Evolutionary conservation across 2,888 invertebrate species (phyloP).

Genomic region (Sthenelais limicola): DNA sequence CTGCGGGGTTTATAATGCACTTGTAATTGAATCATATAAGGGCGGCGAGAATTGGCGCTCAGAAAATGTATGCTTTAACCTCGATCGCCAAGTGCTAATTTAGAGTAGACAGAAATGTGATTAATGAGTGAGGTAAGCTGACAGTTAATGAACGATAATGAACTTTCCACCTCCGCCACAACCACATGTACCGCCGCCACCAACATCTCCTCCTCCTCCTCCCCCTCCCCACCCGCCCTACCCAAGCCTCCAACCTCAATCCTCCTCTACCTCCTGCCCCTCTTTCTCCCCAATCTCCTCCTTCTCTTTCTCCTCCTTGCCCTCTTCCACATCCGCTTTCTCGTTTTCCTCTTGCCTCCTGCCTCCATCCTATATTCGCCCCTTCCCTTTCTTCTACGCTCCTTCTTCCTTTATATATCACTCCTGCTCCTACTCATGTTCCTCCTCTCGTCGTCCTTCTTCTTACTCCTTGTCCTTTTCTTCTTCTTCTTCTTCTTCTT

Average conservation of each 20-base stretch:
- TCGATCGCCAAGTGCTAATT: conserved; percentile 28
- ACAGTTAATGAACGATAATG: conserved; percentile 21
- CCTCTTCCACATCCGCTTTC: neutral
- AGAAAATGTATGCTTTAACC: conserved; percentile 38
- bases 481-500: neutral
- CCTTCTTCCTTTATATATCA: neutral
- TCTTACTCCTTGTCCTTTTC: neutral
- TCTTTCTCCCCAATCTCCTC: neutral
- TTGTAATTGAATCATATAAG: conserved; percentile 38
- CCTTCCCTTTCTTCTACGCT: neutral
- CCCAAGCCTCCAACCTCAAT: conserved; percentile 2
- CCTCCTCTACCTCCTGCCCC: conserved; percentile 5
- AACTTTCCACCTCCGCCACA: conserved; percentile 17
- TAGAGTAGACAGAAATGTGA: conserved; percentile 15
- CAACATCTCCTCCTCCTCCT: neutral
- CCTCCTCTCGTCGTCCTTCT: neutral
- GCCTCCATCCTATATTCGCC: neutral
- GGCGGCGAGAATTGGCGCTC: conserved; percentile 21
- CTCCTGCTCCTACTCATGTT: neutral
- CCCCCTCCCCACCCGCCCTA: neutral
- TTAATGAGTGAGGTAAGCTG: conserved; percentile 36
- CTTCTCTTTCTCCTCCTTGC: neutral
- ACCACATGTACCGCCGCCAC: neutral
- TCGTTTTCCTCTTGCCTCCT: neutral
- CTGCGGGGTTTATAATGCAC: conserved; percentile 14